phyloP scores from a whole-genome alignment of 1,140 invertebrate genomes.

The Anagrus nilaparvatae region DNA sequence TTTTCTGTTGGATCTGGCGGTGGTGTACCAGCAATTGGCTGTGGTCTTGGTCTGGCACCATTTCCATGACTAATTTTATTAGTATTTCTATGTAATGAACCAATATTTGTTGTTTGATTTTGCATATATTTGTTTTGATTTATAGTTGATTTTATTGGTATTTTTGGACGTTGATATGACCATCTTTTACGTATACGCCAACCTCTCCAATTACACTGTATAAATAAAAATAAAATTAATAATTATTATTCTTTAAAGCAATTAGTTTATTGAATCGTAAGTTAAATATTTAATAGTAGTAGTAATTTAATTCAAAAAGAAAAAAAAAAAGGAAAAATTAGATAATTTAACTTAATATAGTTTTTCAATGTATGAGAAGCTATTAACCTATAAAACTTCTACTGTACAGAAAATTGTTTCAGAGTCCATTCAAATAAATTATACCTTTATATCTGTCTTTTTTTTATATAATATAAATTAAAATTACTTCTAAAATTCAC shows the following conservation, averaged over 20 bases:
- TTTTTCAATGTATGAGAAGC: not conserved
- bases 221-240: constrained; percentile 33
- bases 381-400: constrained; percentile 3
- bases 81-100: constrained; percentile 30
- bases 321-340: not conserved
- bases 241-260: not conserved
- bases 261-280: no score
- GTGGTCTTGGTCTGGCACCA: constrained; percentile 62
- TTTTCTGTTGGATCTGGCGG: constrained; percentile 68
- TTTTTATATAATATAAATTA: no score
- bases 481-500: no score
- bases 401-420: no score
- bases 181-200: constrained; percentile 62
- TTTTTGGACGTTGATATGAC: no score
- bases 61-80: constrained; percentile 29
- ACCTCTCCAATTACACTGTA: constrained; percentile 71
- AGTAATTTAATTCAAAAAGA: no score
- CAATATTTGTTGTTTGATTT: constrained; percentile 2
- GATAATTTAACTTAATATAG: not conserved
- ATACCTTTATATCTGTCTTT: no score
- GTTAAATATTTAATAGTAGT: no score
- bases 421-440: no score
- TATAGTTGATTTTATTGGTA: no score
- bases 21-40: constrained; percentile 79
- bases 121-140: constrained; percentile 18